Evolutionary conservation across 2,113 vertebrate species (phyloP), one percentile per base, ranked within the genome.

Genomic region (Cardinalis cardinalis): DNA sequence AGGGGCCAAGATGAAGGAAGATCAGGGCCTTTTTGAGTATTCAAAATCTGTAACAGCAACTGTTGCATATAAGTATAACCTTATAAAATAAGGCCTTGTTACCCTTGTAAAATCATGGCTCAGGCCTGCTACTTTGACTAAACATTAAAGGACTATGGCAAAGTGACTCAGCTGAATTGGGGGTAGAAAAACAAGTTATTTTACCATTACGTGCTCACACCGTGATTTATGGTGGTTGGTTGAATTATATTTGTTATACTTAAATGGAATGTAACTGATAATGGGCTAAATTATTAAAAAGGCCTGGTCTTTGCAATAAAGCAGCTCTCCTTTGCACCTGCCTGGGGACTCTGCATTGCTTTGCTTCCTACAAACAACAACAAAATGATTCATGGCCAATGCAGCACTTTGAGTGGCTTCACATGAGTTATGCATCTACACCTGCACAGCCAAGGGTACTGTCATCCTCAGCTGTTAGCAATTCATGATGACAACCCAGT

Each of bases 171-270:
- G 44, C 21, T 40, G 34, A 51, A 41, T 3, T 49, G 36, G 34
- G 25, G 17, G 44, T 16, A 26, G 56, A 40, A 26, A 51, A 51
- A 21, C 10, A 51, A 17, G 3, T 16, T 20, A 11, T 16, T 4
- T 7, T 12, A 26, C 7, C 29, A 40, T 16, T 40, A 12, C 0
- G 0, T 21, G 29, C 13, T 61, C 34, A 12, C 58, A 13, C 12
- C 0, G 0, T 21, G 36, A 8, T 40, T 16, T n/a, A 13, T 41
- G 46, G 44, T 21, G 23, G 18, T 28, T n/a, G 23, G 18, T n/a
- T 61, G 34, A 38, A 61, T 40, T n/a, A 12, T 61, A 26, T 51
- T 61, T 40, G 29, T n/a, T 51, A 6, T 20, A n/a, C 23, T n/a
- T 26, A 12, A n/a, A 51, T n/a, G 29, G 23, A n/a, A 26, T 51